A percentile compares a stretch with the other conserved stretches of the same genome.
phyloP scores from a whole-genome alignment of 2,888 invertebrate genomes.

The Cataglyphis cursor region DNA sequence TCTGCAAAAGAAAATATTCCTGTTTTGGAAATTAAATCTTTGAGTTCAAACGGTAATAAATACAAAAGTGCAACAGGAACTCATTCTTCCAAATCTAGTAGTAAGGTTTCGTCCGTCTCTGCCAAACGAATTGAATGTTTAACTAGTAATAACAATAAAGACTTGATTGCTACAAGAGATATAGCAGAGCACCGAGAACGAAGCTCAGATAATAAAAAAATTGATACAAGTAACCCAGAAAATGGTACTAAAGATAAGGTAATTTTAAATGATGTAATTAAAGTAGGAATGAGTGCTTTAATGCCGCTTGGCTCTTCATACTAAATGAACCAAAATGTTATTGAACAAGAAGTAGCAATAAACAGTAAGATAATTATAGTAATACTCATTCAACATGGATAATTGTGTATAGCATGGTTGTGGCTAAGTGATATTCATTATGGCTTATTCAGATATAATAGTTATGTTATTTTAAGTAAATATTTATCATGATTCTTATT shows the following conservation, averaged over 20 bases:
- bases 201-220: slow-evolving; percentile 71
- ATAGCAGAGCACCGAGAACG: slow-evolving; percentile 58
- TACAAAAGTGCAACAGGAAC: slow-evolving; percentile 77
- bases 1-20: slow-evolving; percentile 83
- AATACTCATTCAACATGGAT: not conserved
- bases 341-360: not conserved
- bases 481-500: not conserved
- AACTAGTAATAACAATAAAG: slow-evolving; percentile 66
- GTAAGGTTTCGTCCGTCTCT: slow-evolving; percentile 72
- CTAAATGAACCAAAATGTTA: not conserved
- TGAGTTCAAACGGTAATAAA: slow-evolving; percentile 62
- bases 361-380: not conserved
- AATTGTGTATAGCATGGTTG: not conserved
- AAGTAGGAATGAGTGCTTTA: not conserved
- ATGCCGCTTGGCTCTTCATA: not conserved
- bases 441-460: not conserved
- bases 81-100: slow-evolving; percentile 75
- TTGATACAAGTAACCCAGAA: slow-evolving; percentile 70
- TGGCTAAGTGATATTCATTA: not conserved
- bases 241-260: slow-evolving; percentile 75
- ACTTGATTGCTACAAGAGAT: slow-evolving; percentile 65
- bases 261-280: slow-evolving; percentile 51
- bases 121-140: slow-evolving; percentile 66
- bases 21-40: slow-evolving; percentile 70
- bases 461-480: not conserved